A percentile compares a stretch with the other conserved stretches of the same genome.
Conservation (phyloP, 2,797 vertebrate species). For the Tapirus indicus region DNA sequence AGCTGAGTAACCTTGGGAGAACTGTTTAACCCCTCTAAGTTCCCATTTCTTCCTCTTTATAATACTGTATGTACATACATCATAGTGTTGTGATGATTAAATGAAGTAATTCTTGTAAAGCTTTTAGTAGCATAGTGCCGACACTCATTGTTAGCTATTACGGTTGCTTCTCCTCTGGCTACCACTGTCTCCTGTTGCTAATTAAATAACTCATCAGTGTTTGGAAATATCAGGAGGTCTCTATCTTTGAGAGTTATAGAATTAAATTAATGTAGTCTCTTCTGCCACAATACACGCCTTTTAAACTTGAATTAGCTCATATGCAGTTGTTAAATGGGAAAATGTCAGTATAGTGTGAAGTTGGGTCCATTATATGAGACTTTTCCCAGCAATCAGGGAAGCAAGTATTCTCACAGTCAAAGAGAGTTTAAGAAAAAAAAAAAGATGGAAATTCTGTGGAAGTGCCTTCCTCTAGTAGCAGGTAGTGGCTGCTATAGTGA, state of each 20-base stretch:
- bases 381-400: neutral
- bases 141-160: no score
- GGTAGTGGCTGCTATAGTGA: neutral
- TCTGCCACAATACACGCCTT: neutral
- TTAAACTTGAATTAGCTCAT: neutral
- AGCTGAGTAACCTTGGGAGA: constrained; percentile 36
- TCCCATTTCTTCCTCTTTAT: constrained; percentile 9
- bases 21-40: neutral
- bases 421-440: neutral
- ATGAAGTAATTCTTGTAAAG: neutral
- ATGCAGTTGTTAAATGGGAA: neutral
- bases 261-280: neutral
- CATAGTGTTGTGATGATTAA: neutral
- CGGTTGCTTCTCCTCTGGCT: neutral
- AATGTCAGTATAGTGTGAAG: neutral
- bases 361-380: neutral
- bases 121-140: neutral
- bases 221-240: neutral
- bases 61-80: neutral
- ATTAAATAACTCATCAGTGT: neutral
- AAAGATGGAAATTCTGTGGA: neutral
- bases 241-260: constrained; percentile 12
- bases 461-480: neutral
- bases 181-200: neutral
- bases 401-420: neutral